Conservation (phyloP, 2,797 vertebrate species). For the Amphiprion clarkii region DNA sequence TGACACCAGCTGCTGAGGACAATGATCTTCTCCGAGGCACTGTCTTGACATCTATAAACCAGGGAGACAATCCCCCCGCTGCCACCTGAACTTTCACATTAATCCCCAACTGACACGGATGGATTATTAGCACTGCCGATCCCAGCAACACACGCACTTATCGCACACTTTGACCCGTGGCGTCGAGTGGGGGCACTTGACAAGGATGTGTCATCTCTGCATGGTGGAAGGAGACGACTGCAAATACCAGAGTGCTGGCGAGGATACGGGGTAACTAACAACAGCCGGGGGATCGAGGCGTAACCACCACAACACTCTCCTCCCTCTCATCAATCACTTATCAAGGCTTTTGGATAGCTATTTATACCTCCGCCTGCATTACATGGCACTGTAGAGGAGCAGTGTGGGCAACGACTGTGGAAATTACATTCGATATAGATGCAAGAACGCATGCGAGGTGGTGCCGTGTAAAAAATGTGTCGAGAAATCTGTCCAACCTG, state of each 20-base stretch:
- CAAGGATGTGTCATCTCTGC: conserved; percentile 48
- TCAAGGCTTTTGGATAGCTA: conserved; percentile 77
- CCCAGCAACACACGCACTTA: conserved; percentile 37
- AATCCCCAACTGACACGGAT: conserved; percentile 62
- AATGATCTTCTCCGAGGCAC: conserved; percentile 11
- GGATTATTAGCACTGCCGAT: conserved; percentile 53
- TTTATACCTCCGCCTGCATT: conserved; percentile 76
- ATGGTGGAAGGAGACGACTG: conserved; percentile 39
- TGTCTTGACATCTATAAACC: conserved; percentile 33
- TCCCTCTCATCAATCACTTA: conserved; percentile 80
- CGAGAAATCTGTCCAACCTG: neutral
- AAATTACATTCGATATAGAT: conserved; percentile 54
- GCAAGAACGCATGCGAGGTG: conserved; percentile 1
- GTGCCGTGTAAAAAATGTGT: neutral
- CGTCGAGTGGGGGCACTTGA: conserved; percentile 21
- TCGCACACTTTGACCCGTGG: conserved; percentile 41
- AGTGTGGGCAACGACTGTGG: conserved; percentile 48
- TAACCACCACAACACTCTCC: conserved; percentile 76
- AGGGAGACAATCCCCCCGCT: neutral
- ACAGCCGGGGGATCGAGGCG: conserved; percentile 74
- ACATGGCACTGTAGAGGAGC: conserved; percentile 42
- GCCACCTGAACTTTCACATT: conserved; percentile 67
- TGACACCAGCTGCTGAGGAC: neutral
- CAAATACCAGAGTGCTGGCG: conserved; percentile 75
- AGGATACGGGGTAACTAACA: conserved; percentile 78